phyloP scores from a whole-genome alignment of 2,113 vertebrate species.

The Oceanites oceanicus region DNA sequence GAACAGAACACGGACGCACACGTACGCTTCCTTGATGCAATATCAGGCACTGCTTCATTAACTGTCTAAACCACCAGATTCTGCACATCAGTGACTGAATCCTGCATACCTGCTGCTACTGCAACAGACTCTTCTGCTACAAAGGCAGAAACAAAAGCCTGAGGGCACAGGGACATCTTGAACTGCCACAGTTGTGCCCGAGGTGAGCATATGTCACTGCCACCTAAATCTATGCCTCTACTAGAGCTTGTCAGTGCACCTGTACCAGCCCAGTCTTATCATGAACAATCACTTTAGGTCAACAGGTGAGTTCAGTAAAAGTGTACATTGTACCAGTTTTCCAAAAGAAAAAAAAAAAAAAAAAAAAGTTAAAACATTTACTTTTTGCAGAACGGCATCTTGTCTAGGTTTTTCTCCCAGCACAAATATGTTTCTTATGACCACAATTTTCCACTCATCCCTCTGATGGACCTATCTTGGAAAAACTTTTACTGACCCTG shows the following conservation, averaged over 20 bases:
- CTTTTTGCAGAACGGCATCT: not conserved
- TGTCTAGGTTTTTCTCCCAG: not conserved
- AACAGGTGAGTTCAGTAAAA: not conserved
- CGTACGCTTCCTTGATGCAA: rapidly evolving
- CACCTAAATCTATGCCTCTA: not conserved
- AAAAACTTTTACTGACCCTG: not conserved
- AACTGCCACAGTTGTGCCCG: not conserved
- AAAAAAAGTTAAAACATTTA: not conserved
- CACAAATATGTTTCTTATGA: not conserved
- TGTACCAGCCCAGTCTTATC: not conserved
- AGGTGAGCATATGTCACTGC: not conserved
- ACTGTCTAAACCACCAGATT: not conserved
- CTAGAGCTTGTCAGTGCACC: not conserved
- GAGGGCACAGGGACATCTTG: not conserved
- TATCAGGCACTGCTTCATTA: not conserved
- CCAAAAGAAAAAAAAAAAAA: not conserved
- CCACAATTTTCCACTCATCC: not conserved
- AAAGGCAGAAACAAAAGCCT: not conserved
- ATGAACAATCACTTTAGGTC: not conserved
- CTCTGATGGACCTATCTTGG: not conserved
- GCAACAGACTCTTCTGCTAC: not conserved
- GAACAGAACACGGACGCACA: rapidly evolving
- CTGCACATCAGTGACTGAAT: not conserved
- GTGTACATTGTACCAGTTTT: rapidly evolving
- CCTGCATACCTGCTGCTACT: not conserved